Evolutionary conservation across 2,888 invertebrate genomes (phyloP).

Genomic region (Mayetiola destructor): DNA sequence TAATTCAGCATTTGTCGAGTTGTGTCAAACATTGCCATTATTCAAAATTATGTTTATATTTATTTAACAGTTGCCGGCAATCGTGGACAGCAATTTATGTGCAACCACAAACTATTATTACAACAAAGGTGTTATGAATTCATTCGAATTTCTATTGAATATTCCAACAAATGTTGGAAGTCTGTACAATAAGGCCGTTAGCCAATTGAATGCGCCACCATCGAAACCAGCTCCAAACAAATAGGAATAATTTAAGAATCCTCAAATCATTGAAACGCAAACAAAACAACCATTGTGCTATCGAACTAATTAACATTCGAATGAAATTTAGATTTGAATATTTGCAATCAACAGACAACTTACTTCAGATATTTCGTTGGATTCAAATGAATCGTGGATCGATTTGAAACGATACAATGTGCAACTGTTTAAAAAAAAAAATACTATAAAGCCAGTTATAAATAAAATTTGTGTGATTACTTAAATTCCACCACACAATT

Average conservation of each 20-base stretch:
- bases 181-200: neutral
- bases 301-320: too few species aligned
- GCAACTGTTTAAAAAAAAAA: too few species aligned
- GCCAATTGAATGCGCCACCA: neutral
- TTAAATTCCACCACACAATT: too few species aligned
- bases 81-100: neutral
- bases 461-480: too few species aligned
- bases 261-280: neutral
- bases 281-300: too few species aligned
- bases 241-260: neutral
- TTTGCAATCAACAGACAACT: too few species aligned
- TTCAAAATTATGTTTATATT: neutral
- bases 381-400: too few species aligned
- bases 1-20: neutral
- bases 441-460: too few species aligned
- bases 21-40: neutral
- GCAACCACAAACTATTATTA: neutral
- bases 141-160: neutral
- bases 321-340: too few species aligned
- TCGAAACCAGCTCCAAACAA: neutral
- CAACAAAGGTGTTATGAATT: neutral
- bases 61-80: neutral
- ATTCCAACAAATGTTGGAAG: neutral
- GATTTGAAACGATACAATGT: too few species aligned
- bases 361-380: too few species aligned